A percentile compares a stretch with the other conserved stretches of the same genome.
Conservation (phyloP, 2,113 vertebrate species). For the Sander vitreus region DNA sequence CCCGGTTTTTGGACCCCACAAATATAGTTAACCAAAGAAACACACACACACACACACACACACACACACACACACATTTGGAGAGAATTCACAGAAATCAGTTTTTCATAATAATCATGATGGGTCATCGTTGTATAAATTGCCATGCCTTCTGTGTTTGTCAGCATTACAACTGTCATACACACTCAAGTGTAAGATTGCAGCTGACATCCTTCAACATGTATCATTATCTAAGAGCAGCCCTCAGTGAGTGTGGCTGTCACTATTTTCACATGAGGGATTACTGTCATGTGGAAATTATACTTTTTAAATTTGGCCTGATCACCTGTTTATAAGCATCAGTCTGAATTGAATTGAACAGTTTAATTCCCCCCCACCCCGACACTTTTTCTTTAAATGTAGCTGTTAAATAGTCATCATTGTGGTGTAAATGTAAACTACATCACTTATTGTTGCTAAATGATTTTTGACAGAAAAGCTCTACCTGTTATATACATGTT, state of each 20-base stretch:
- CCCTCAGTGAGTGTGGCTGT: conserved; percentile 15
- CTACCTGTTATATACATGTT: neutral
- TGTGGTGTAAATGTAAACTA: neutral
- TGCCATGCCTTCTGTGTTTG: conserved; percentile 22
- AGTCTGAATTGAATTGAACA: neutral
- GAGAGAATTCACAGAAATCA: conserved; percentile 18
- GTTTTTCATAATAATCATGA: conserved; percentile 37
- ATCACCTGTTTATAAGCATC: neutral
- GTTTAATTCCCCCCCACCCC: neutral
- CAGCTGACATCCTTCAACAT: conserved; percentile 44
- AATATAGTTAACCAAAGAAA: neutral
- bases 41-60: neutral
- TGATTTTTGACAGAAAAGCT: conserved; percentile 1
- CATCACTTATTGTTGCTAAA: neutral
- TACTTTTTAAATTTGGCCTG: neutral
- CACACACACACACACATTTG: conserved; percentile 1
- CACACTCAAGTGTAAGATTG: conserved; percentile 24
- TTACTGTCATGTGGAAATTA: neutral
- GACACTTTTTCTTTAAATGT: neutral
- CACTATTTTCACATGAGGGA: neutral
- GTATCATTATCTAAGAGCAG: conserved; percentile 35
- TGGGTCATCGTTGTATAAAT: conserved; percentile 51
- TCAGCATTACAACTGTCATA: conserved; percentile 19
- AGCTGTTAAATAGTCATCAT: neutral
- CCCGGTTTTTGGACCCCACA: too few species aligned